Evolutionary conservation across 2,113 vertebrate genomes (phyloP).

Genomic region (Trochalopteron elliotii): DNA sequence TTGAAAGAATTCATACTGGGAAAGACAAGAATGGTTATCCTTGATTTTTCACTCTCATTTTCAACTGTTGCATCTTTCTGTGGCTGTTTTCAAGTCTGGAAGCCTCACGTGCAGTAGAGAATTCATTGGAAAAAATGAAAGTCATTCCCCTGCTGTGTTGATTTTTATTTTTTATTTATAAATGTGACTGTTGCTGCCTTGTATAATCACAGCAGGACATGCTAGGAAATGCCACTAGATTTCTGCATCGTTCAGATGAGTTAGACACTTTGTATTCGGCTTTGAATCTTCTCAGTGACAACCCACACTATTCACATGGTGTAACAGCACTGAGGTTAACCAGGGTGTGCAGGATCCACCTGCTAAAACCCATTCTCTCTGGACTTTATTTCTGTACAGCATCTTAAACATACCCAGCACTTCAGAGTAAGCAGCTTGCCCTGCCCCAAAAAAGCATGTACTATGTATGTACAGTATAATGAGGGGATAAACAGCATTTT

Average conservation of each 20-base stretch:
- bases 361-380: not conserved
- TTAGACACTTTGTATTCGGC: not conserved
- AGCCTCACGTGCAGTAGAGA: not conserved
- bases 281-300: not conserved
- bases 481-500: not conserved
- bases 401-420: not conserved
- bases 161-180: constrained; percentile 36
- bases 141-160: not conserved
- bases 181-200: not conserved
- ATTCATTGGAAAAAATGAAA: not conserved
- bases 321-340: not conserved
- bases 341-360: not conserved
- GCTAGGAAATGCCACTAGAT: not conserved
- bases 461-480: not conserved
- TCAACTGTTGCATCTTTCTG: not conserved
- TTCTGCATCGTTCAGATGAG: not conserved
- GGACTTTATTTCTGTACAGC: not conserved
- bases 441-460: not conserved
- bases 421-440: not conserved
- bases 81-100: not conserved
- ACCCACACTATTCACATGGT: not conserved
- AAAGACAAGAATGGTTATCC: not conserved
- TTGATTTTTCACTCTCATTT: not conserved
- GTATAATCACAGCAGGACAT: not conserved
- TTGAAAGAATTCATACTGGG: not conserved